phyloP scores from a whole-genome alignment of 2,113 vertebrate genomes.

The Castor canadensis region DNA sequence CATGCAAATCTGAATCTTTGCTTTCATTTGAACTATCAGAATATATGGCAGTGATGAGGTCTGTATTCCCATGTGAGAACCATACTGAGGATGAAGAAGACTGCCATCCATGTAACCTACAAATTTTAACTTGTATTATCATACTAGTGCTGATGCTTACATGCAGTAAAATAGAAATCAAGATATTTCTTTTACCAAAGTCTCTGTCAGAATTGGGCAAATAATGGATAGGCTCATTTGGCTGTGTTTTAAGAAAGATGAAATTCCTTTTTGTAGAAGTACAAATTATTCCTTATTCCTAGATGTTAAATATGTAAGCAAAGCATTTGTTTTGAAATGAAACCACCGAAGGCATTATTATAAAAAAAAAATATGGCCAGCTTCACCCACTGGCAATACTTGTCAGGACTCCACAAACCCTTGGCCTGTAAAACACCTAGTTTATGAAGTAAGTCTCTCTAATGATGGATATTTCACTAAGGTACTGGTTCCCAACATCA shows the following conservation, averaged over 20 bases:
- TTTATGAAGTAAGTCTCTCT: background rate
- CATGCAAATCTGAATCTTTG: background rate
- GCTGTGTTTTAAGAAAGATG: background rate
- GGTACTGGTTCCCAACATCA: background rate
- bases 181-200: background rate
- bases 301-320: background rate
- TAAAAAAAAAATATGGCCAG: background rate
- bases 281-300: background rate
- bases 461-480: background rate
- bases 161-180: background rate
- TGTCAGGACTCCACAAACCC: background rate
- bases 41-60: background rate
- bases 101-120: too few species aligned
- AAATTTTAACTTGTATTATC: background rate
- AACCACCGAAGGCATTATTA: background rate
- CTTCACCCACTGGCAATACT: background rate
- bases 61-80: background rate
- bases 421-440: background rate
- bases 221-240: background rate
- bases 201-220: background rate
- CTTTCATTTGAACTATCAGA: background rate
- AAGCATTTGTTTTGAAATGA: background rate
- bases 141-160: background rate
- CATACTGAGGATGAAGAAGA: background rate
- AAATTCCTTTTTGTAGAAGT: background rate